Conservation (phyloP, 2,113 vertebrate species). For the Mobula birostris region DNA sequence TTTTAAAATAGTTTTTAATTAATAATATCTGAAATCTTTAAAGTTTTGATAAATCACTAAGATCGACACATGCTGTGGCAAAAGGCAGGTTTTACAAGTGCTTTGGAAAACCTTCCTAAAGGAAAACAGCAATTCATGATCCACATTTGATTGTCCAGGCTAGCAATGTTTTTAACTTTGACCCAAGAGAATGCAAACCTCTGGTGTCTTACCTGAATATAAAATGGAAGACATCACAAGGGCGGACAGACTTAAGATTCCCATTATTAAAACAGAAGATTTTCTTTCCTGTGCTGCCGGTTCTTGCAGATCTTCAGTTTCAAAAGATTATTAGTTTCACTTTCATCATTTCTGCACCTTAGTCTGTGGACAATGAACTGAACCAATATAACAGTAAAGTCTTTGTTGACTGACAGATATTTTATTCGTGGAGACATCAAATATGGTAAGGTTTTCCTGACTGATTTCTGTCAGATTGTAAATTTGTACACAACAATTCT, state of each 20-base stretch:
- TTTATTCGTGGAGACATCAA: neutral
- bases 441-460: neutral
- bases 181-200: neutral
- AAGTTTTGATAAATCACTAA: neutral
- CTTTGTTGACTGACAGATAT: neutral
- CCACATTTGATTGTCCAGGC: neutral
- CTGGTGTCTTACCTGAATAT: neutral
- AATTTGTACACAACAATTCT: neutral
- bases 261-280: neutral
- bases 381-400: neutral
- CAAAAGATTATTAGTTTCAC: neutral
- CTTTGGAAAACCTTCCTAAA: neutral
- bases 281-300: neutral
- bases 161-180: neutral
- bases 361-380: neutral
- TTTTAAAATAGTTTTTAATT: neutral
- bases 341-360: neutral
- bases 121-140: neutral
- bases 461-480: neutral
- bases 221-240: neutral
- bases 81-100: neutral
- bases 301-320: neutral
- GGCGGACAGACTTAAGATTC: neutral
- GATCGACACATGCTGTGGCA: neutral
- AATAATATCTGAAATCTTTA: neutral